Conservation (phyloP, 2,888 invertebrate species). For the Tetropium fuscum region DNA sequence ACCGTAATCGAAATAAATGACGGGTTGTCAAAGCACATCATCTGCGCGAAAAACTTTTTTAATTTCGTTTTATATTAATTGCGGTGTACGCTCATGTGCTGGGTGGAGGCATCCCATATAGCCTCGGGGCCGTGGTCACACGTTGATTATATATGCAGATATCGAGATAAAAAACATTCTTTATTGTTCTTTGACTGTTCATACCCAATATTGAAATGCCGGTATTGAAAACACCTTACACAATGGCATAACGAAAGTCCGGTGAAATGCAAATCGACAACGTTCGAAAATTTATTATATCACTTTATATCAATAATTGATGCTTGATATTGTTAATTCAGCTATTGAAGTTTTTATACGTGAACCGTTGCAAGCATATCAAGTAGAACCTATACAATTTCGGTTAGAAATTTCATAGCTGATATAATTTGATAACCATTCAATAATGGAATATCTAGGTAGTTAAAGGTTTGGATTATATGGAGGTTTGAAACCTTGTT, state of each 20-base stretch:
- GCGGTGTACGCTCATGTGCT: slow-evolving; percentile 51
- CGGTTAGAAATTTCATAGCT: no score
- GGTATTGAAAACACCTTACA: slow-evolving; percentile 37
- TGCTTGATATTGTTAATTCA: slow-evolving; percentile 6
- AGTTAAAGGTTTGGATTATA: no score
- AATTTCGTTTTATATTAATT: slow-evolving; percentile 57
- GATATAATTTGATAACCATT: no score
- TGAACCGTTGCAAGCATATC: no score
- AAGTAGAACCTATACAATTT: no score
- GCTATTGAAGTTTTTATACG: not conserved
- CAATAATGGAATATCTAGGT: no score
- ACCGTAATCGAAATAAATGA: slow-evolving; percentile 61
- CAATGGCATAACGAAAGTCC: slow-evolving; percentile 43
- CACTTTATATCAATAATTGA: slow-evolving; percentile 21
- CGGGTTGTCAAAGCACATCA: slow-evolving; percentile 56
- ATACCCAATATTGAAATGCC: slow-evolving; percentile 40
- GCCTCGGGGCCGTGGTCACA: slow-evolving; percentile 52
- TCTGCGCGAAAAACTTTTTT: slow-evolving; percentile 46
- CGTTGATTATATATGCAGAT: slow-evolving; percentile 57
- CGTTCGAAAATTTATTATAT: slow-evolving; percentile 24
- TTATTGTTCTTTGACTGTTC: slow-evolving; percentile 48
- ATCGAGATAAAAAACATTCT: slow-evolving; percentile 52
- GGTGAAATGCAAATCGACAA: slow-evolving; percentile 35
- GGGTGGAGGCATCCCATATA: slow-evolving; percentile 58
- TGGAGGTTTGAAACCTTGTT: no score